These are phyloP conservation scores for Cichlasoma orientale DNA, from an alignment of 2,797 vertebrate genomes.

Conservation along the genomic window DNA sequence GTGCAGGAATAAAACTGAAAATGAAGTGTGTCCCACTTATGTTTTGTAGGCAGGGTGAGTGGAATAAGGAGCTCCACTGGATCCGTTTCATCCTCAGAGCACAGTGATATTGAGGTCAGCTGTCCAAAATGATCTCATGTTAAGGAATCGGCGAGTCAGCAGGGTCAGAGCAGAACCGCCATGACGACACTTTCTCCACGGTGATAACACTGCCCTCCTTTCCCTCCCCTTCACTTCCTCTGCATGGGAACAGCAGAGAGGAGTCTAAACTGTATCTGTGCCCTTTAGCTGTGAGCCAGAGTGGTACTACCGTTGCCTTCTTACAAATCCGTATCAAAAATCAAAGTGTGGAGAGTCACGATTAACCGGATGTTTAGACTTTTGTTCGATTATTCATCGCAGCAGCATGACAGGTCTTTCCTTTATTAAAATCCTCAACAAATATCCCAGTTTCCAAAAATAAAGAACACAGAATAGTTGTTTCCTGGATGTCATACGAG, in stretches of 20 bases:
- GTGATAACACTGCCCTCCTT: constrained; percentile 75
- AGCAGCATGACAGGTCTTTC: constrained; percentile 25
- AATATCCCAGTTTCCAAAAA: constrained; percentile 73
- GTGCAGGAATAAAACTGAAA: constrained; percentile 31
- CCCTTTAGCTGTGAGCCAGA: constrained; percentile 31
- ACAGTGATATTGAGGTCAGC: constrained; percentile 84
- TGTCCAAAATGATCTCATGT: constrained; percentile 86
- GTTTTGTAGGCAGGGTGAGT: constrained; percentile 39
- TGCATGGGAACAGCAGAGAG: constrained; percentile 64
- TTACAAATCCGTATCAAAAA: constrained; percentile 13
- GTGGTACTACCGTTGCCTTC: constrained; percentile 20
- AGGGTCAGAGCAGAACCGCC: constrained; percentile 80
- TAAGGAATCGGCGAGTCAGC: constrained; percentile 83
- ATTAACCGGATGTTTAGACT: constrained; percentile 50
- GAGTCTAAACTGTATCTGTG: constrained; percentile 49
- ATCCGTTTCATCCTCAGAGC: constrained; percentile 68
- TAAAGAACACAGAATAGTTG: constrained; percentile 63
- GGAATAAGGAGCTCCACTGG: constrained; percentile 59
- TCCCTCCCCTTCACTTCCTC: constrained; percentile 63
- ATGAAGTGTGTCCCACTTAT: constrained; percentile 37
- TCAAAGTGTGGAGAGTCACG: constrained; percentile 37
- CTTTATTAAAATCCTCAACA: constrained; percentile 62
- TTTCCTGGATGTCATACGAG: constrained; percentile 74
- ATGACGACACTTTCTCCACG: constrained; percentile 81
- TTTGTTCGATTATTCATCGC: constrained; percentile 27